A percentile compares a stretch with the other conserved stretches of the same genome.
Evolutionary conservation across 2,113 vertebrate genomes (phyloP).

Genomic region (Ceyx melanurus): DNA sequence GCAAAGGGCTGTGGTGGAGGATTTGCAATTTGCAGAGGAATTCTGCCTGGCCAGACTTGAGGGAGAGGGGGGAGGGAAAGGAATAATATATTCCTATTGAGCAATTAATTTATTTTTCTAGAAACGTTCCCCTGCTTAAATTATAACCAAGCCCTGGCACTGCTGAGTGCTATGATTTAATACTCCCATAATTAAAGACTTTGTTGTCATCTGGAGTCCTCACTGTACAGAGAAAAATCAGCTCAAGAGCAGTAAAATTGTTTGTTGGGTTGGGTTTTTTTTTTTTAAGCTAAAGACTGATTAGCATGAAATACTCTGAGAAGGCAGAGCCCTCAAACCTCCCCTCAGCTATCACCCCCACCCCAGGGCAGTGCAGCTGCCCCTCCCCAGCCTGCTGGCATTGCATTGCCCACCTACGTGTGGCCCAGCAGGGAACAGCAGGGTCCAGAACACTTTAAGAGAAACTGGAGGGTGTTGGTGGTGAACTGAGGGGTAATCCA

Average conservation of each 20-base stretch:
- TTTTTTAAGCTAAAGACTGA: conserved; percentile 38
- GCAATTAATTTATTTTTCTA: conserved; percentile 59
- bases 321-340: background rate
- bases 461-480: too few species aligned
- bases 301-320: background rate
- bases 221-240: conserved; percentile 35
- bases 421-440: background rate
- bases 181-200: conserved; percentile 54
- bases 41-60: background rate
- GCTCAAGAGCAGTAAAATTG: conserved; percentile 40
- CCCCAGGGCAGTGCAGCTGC: background rate
- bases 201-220: conserved; percentile 38
- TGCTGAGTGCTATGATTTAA: conserved; percentile 60
- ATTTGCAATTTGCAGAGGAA: background rate
- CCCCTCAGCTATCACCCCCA: background rate
- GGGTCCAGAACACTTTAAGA: background rate
- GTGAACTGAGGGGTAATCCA: background rate
- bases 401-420: background rate
- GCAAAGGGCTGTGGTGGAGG: background rate
- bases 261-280: background rate
- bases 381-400: background rate
- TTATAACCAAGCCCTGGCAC: conserved; percentile 36
- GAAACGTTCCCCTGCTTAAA: conserved; percentile 25
- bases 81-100: conserved; percentile 33
- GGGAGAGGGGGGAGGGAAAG: too few species aligned